phyloP scores from a whole-genome alignment of 2,797 vertebrate genomes.

The Ataeniobius toweri region DNA sequence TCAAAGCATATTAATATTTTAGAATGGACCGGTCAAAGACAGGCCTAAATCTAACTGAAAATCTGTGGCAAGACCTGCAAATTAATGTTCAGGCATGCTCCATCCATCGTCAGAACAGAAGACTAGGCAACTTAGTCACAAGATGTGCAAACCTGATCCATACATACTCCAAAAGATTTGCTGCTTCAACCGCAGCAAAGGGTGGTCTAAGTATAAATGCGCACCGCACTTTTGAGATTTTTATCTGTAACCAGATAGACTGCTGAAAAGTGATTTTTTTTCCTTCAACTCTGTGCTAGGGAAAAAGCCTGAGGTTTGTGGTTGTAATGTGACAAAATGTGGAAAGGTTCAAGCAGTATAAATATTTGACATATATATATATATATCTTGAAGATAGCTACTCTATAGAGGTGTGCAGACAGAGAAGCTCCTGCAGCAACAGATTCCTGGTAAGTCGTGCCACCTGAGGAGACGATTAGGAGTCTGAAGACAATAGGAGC shows the following conservation, averaged over 20 bases:
- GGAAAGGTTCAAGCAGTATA: neutral
- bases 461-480: neutral
- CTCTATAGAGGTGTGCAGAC: neutral
- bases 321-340: neutral
- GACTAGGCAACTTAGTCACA: no score
- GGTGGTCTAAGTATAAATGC: no score
- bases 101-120: no score
- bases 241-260: neutral
- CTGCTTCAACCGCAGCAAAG: no score
- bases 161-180: no score
- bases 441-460: neutral
- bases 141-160: no score
- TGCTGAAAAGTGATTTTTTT: neutral
- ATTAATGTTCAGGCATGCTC: no score
- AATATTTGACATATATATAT: neutral
- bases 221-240: neutral
- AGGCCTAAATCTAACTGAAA: no score
- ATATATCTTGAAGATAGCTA: neutral
- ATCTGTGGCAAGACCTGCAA: no score
- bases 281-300: neutral
- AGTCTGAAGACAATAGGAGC: neutral
- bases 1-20: no score
- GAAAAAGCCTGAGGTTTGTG: neutral
- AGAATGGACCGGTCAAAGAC: no score
- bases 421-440: neutral